Conservation (phyloP, 1,140 invertebrate genomes). For the Pseudomyrmex pallidus region DNA sequence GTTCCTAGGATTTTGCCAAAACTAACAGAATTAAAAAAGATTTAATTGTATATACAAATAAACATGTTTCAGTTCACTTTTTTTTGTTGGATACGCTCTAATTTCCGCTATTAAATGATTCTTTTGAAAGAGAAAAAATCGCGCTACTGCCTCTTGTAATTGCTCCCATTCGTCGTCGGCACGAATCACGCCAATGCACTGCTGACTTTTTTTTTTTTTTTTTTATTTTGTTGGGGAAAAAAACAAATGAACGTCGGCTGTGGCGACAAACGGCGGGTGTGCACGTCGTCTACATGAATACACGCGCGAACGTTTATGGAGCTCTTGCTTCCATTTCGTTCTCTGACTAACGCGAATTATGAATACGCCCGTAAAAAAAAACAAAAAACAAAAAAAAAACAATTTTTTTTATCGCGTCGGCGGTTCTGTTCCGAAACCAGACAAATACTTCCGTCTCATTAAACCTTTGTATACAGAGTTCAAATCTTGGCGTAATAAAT, state of each 20-base stretch:
- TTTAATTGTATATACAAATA: constrained; percentile 6
- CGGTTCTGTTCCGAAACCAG: background rate
- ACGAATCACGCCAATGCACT: constrained; percentile 49
- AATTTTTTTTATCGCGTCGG: constrained; percentile 1
- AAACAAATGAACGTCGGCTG: constrained; percentile 64
- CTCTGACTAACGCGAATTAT: constrained; percentile 23
- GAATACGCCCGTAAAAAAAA: constrained; percentile 11
- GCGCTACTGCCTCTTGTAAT: constrained; percentile 46
- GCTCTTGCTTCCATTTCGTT: constrained; percentile 45
- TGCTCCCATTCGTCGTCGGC: constrained; percentile 42
- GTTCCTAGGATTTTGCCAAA: background rate
- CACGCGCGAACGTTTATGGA: constrained; percentile 54
- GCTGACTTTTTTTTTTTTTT: background rate
- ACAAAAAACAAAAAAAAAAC: background rate
- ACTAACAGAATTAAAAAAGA: background rate
- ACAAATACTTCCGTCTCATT: background rate
- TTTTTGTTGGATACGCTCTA: background rate
- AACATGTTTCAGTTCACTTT: background rate
- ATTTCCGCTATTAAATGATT: constrained; percentile 30
- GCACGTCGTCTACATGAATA: constrained; percentile 72
- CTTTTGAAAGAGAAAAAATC: constrained; percentile 34
- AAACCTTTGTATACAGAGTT: background rate
- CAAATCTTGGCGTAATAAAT: background rate
- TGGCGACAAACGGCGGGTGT: constrained; percentile 63
- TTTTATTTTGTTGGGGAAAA: constrained; percentile 57